phyloP scores from a whole-genome alignment of 2,113 vertebrate genomes.

The Paracanthobrama guichenoti region DNA sequence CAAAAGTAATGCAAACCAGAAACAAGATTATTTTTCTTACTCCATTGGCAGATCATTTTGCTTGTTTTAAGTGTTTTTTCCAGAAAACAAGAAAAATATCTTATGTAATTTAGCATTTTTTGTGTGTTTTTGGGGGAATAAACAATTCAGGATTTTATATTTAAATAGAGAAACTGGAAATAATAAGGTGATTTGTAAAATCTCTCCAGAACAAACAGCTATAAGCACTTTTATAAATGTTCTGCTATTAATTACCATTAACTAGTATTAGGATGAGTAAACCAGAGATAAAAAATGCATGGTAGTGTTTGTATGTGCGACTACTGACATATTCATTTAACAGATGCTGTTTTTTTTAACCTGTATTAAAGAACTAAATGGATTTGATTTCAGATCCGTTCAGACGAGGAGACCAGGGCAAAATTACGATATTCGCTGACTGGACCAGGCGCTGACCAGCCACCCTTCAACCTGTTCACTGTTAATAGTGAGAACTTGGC shows the following conservation, averaged over 20 bases:
- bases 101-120: too few species aligned
- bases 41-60: too few species aligned
- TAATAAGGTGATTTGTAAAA: not conserved
- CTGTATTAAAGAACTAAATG: not conserved
- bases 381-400: conserved; percentile 80
- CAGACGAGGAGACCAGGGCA: conserved; percentile 77
- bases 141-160: too few species aligned
- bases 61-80: too few species aligned
- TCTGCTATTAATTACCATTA: not conserved
- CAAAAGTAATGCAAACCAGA: too few species aligned
- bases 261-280: not conserved
- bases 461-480: conserved; percentile 74
- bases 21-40: too few species aligned
- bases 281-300: not conserved
- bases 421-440: conserved; percentile 78
- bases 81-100: too few species aligned
- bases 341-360: not conserved
- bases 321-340: not conserved
- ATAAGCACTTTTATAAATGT: not conserved
- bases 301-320: too few species aligned
- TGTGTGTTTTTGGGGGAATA: too few species aligned
- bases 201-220: not conserved
- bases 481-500: conserved; percentile 75
- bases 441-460: conserved; percentile 79
- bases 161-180: not conserved